Conservation (phyloP, 2,113 vertebrate species). For the Charina bottae region DNA sequence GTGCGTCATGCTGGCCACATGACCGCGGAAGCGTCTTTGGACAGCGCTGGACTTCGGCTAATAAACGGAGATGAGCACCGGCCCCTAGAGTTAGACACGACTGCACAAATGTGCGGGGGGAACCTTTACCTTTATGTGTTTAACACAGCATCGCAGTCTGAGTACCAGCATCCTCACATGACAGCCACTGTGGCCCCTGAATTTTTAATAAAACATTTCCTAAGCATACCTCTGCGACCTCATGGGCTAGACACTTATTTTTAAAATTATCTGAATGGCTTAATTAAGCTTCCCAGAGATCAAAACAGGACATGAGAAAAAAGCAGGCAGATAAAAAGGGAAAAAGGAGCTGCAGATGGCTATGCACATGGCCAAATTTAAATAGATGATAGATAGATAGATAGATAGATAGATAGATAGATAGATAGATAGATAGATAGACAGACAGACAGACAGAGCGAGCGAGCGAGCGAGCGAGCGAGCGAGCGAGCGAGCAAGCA, state of each 20-base stretch:
- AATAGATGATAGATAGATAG: not conserved
- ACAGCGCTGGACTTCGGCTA: no score
- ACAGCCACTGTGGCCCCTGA: not conserved
- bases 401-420: no score
- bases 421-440: no score
- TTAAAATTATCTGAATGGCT: not conserved
- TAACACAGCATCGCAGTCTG: not conserved
- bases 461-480: no score
- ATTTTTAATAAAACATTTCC: not conserved
- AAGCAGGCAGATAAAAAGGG: not conserved
- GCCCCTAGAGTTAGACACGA: no score
- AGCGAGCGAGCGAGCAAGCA: no score
- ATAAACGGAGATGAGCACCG: no score
- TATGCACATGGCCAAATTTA: not conserved
- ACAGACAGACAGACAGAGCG: no score
- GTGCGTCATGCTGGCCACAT: no score
- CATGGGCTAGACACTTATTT: not conserved
- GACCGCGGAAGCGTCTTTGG: no score
- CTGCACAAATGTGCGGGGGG: no score
- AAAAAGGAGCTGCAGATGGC: not conserved
- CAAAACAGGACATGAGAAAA: not conserved
- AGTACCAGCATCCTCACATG: not conserved
- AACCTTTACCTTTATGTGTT: no score
- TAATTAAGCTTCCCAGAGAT: not conserved
- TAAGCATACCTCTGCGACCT: not conserved